phyloP scores from a whole-genome alignment of 2,797 vertebrate species.

The Numenius phaeopus region DNA sequence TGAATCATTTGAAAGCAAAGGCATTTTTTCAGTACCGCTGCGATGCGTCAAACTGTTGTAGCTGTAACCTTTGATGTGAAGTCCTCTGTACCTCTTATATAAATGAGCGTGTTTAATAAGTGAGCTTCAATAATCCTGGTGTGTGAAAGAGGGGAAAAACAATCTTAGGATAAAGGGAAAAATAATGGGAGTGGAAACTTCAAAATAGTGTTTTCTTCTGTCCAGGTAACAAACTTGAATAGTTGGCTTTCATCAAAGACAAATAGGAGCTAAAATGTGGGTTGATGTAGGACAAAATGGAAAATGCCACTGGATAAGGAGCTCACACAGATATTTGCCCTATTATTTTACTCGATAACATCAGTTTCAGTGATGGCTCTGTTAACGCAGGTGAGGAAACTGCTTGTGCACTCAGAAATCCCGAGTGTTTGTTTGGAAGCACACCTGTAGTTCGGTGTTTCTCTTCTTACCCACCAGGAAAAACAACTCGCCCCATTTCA shows the following conservation, averaged over 20 bases:
- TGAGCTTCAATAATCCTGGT: neutral
- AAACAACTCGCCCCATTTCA: neutral
- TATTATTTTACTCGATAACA: neutral
- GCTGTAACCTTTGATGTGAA: neutral
- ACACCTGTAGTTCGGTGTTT: neutral
- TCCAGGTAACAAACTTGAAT: neutral
- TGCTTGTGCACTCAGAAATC: neutral
- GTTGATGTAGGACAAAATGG: neutral
- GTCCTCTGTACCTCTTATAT: neutral
- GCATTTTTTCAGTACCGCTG: neutral
- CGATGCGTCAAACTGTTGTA: fast-evolving
- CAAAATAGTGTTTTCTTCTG: neutral
- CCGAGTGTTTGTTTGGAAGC: neutral
- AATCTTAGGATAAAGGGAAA: neutral
- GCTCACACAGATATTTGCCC: fast-evolving
- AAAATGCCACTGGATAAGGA: neutral
- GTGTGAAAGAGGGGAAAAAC: neutral
- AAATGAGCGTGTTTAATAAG: neutral
- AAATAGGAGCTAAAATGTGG: neutral
- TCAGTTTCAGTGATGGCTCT: neutral
- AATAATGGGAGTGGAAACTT: neutral
- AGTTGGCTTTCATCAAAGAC: neutral
- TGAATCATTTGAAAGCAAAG: neutral
- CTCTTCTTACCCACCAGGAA: neutral
- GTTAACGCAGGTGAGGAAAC: neutral